Evolutionary conservation across 2,888 invertebrate species (phyloP).

Genomic region (Dynastes grantii): DNA sequence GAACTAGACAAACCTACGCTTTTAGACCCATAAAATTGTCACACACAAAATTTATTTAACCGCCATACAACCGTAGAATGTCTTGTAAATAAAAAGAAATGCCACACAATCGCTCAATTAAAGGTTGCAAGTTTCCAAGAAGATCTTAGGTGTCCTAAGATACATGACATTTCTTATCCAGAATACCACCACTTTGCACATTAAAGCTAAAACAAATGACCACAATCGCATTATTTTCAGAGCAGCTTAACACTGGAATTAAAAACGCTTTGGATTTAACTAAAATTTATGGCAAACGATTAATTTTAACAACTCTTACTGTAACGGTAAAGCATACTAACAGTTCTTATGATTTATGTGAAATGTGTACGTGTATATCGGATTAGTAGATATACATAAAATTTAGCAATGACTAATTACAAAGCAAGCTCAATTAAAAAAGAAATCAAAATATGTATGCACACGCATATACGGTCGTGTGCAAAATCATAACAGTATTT

Average conservation of each 20-base stretch:
- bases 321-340: not conserved
- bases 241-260: not conserved
- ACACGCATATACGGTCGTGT: too few relatives aligned
- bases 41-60: not conserved
- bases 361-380: too few relatives aligned
- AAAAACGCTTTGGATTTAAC: not conserved
- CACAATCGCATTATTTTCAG: constrained; percentile 4
- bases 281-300: constrained; percentile 20
- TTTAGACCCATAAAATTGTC: not conserved
- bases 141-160: constrained; percentile 18
- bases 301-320: constrained; percentile 25
- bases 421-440: too few relatives aligned
- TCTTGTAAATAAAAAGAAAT: not conserved
- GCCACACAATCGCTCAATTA: constrained; percentile 22
- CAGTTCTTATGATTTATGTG: too few relatives aligned
- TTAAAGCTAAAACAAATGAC: constrained; percentile 35
- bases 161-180: constrained; percentile 14
- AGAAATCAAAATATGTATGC: too few relatives aligned
- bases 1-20: not conserved
- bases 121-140: constrained; percentile 12
- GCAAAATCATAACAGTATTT: too few relatives aligned
- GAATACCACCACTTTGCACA: constrained; percentile 26
- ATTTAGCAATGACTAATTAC: too few relatives aligned
- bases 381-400: too few relatives aligned
- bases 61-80: not conserved